Evolutionary conservation across 2,888 invertebrate genomes (phyloP).

Genomic region (Xestia ashworthii): DNA sequence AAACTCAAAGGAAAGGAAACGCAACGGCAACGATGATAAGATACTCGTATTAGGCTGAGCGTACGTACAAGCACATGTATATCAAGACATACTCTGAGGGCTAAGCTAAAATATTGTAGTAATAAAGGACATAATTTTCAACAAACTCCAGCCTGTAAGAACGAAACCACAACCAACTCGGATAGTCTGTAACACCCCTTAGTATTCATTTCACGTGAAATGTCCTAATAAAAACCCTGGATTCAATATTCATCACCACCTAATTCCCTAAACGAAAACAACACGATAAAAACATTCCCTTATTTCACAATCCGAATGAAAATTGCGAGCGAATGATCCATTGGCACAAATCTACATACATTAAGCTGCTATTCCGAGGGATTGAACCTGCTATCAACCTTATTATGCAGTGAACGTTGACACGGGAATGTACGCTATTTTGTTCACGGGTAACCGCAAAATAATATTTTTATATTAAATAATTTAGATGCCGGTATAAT

Average conservation of each 20-base stretch:
- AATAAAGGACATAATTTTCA: background rate
- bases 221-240: slow-evolving; percentile 15
- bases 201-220: background rate
- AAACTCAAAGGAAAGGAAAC: background rate
- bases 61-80: background rate
- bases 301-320: slow-evolving; percentile 49
- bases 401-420: slow-evolving; percentile 52
- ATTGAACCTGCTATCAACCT: slow-evolving; percentile 49
- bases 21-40: too few relatives aligned
- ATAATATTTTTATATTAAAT: slow-evolving; percentile 2
- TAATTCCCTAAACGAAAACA: slow-evolving; percentile 47
- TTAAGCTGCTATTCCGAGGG: slow-evolving; percentile 49
- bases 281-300: slow-evolving; percentile 47
- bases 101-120: background rate
- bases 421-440: slow-evolving; percentile 36
- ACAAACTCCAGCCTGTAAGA: background rate
- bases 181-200: background rate
- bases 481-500: background rate
- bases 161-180: background rate
- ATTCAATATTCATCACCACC: slow-evolving; percentile 38
- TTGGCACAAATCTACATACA: slow-evolving; percentile 57
- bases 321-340: slow-evolving; percentile 55
- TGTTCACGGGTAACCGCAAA: slow-evolving; percentile 7
- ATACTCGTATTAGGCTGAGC: too few relatives aligned
- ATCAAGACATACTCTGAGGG: background rate